Conservation (phyloP, 2,888 invertebrate genomes). For the Anorthoa munda region DNA sequence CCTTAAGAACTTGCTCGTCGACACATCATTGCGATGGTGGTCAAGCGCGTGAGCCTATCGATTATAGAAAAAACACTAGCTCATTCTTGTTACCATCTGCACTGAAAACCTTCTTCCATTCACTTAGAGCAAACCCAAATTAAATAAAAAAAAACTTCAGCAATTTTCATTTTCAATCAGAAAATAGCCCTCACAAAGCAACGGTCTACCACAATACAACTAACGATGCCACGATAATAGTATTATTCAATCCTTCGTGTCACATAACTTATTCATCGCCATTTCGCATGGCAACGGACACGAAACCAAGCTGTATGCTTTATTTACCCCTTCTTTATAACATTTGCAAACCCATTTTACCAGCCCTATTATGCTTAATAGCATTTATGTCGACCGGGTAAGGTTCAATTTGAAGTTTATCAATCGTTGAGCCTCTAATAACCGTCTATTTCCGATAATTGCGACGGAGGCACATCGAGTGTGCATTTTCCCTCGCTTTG, state of each 20-base stretch:
- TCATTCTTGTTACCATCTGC: background rate
- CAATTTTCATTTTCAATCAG: slow-evolving; percentile 24
- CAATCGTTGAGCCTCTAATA: slow-evolving; percentile 30
- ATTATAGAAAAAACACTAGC: too few relatives aligned
- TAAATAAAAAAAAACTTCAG: too few relatives aligned
- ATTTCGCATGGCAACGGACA: slow-evolving; percentile 71
- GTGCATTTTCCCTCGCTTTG: slow-evolving; percentile 77
- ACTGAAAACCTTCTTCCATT: background rate
- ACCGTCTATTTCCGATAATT: slow-evolving; percentile 75
- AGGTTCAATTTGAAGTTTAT: slow-evolving; percentile 42
- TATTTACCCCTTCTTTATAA: slow-evolving; percentile 62
- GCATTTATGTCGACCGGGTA: slow-evolving; percentile 29
- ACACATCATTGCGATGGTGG: too few relatives aligned
- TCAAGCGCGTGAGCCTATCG: too few relatives aligned
- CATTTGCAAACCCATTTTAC: slow-evolving; percentile 38
- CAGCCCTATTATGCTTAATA: background rate
- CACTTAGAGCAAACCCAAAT: too few relatives aligned
- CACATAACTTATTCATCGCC: slow-evolving; percentile 73
- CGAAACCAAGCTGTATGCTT: slow-evolving; percentile 63
- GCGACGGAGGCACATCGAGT: slow-evolving; percentile 74
- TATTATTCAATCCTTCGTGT: slow-evolving; percentile 58
- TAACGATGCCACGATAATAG: slow-evolving; percentile 46
- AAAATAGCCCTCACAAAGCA: slow-evolving; percentile 6
- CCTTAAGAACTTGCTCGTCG: too few relatives aligned
- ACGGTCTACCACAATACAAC: slow-evolving; percentile 9